Percentiles rank a stretch among this genome's conserved stretches.
Evolutionary conservation across 1,140 invertebrate species (phyloP).

Genomic region (Latrodectus geometricus): DNA sequence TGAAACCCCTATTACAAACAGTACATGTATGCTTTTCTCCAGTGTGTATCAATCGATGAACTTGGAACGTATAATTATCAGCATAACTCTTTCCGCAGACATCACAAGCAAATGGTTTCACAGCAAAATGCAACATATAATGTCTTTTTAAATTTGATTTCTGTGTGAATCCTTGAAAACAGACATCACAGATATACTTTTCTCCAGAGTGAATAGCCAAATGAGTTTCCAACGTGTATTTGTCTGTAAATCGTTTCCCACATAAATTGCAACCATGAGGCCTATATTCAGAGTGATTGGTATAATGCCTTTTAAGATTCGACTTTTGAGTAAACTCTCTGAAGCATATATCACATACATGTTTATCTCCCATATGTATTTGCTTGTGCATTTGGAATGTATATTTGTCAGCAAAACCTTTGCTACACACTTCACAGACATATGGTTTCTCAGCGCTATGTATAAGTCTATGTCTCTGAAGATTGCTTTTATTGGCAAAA

Average conservation of each 20-base stretch:
- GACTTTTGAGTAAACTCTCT: slow-evolving; percentile 57
- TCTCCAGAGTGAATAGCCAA: slow-evolving; percentile 50
- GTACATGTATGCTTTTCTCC: slow-evolving; percentile 48
- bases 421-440: slow-evolving; percentile 61
- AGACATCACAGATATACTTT: slow-evolving; percentile 49
- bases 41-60: slow-evolving; percentile 47
- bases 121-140: slow-evolving; percentile 53
- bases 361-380: slow-evolving; percentile 44
- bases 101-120: slow-evolving; percentile 59
- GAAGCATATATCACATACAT: slow-evolving; percentile 48
- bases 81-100: slow-evolving; percentile 61
- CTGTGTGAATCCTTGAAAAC: slow-evolving; percentile 46
- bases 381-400: slow-evolving; percentile 43
- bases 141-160: slow-evolving; percentile 56
- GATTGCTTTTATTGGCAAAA: slow-evolving; percentile 42
- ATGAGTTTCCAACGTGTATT: slow-evolving; percentile 49
- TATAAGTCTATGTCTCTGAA: slow-evolving; percentile 54
- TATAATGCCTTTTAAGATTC: slow-evolving; percentile 48
- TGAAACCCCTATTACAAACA: slow-evolving; percentile 43
- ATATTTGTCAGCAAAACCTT: slow-evolving; percentile 58
- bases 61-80: slow-evolving; percentile 45
- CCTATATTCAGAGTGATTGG: slow-evolving; percentile 43
- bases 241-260: slow-evolving; percentile 52
- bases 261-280: slow-evolving; percentile 48
- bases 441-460: slow-evolving; percentile 61